Percentiles rank a stretch among this genome's conserved stretches.
Conservation (phyloP, 2,113 vertebrate species). For the Megaptera novaeangliae region DNA sequence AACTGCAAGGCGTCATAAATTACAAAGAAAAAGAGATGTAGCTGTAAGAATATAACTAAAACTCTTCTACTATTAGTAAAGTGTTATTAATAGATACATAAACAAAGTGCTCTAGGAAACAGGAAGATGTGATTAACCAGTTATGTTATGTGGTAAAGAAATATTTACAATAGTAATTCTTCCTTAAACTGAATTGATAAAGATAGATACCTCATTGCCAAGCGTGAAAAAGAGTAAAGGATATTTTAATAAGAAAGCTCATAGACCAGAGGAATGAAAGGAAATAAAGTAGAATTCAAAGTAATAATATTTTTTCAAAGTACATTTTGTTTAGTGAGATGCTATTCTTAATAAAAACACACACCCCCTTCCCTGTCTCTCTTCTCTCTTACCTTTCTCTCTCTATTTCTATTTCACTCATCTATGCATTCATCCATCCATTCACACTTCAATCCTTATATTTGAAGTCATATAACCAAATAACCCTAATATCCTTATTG, state of each 20-base stretch:
- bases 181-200: not conserved
- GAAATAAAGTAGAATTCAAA: not conserved
- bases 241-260: not conserved
- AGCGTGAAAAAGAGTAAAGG: not conserved
- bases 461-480: not conserved
- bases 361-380: not conserved
- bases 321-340: not conserved
- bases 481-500: not conserved
- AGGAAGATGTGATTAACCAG: not conserved
- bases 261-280: not conserved
- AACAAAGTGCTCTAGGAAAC: not conserved
- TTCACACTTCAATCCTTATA: not conserved
- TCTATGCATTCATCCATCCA: not conserved
- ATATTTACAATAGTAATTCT: not conserved
- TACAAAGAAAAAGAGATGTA: not conserved
- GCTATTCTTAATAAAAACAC: not conserved
- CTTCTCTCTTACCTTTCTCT: not conserved
- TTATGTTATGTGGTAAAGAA: not conserved
- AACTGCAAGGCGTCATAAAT: not conserved
- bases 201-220: not conserved
- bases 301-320: not conserved
- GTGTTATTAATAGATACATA: not conserved
- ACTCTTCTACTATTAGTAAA: not conserved
- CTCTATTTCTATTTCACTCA: not conserved
- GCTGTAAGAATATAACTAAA: not conserved